Conservation (phyloP, 2,113 vertebrate genomes). For the Andinoacara biseriatus region DNA sequence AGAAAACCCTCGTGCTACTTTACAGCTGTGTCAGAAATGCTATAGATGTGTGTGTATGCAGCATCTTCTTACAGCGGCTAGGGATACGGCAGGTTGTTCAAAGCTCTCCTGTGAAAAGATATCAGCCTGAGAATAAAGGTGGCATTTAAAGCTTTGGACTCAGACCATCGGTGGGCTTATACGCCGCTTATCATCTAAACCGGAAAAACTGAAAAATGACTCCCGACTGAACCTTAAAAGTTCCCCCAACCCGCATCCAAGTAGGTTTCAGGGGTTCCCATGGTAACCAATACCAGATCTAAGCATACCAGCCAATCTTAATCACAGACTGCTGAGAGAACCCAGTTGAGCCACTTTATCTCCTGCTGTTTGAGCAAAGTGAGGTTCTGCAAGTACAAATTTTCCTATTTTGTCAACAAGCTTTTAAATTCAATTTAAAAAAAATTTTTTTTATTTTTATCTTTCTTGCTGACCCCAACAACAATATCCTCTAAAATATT, state of each 20-base stretch:
- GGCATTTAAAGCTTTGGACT: conserved; percentile 34
- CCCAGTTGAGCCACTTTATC: conserved; percentile 15
- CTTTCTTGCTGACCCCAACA: not conserved
- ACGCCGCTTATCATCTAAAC: not conserved
- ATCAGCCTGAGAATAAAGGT: conserved; percentile 37
- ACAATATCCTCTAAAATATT: not conserved
- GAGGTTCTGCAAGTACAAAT: conserved; percentile 11
- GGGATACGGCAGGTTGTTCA: not conserved
- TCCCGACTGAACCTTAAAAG: conserved; percentile 43
- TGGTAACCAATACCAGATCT: conserved; percentile 46
- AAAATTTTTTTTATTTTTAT: not conserved
- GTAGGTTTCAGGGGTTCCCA: conserved; percentile 29
- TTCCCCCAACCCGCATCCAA: not conserved
- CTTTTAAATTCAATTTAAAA: not conserved
- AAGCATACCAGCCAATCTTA: conserved; percentile 32
- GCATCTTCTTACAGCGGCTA: not conserved
- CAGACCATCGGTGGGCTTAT: conserved; percentile 3
- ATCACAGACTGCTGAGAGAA: conserved; percentile 12
- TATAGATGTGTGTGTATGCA: not conserved
- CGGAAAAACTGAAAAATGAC: conserved; percentile 36
- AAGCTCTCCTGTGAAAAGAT: conserved; percentile 1
- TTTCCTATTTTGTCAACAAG: not conserved
- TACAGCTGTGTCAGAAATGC: not conserved
- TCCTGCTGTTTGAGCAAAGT: conserved; percentile 39
- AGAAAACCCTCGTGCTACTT: not conserved